Evolutionary conservation across 2,888 invertebrate species (phyloP).

Genomic region (Lampropteryx suffumata): DNA sequence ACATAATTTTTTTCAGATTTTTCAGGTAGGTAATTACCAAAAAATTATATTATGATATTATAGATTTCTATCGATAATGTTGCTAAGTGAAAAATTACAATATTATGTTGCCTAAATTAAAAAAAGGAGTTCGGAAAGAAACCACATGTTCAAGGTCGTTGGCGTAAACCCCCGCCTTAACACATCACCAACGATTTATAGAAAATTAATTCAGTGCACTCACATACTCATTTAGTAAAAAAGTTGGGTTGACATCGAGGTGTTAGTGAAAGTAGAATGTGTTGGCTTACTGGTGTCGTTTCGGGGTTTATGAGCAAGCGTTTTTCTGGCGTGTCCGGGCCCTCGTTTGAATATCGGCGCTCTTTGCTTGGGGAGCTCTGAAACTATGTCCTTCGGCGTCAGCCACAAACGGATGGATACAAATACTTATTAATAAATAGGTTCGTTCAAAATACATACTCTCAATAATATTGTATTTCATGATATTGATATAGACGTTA

Average conservation of each 20-base stretch:
- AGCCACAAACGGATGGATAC: slow-evolving; percentile 51
- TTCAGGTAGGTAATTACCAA: no score
- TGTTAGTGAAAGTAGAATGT: slow-evolving; percentile 35
- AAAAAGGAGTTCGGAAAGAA: no score
- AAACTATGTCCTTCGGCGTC: slow-evolving; percentile 71
- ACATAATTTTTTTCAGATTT: no score
- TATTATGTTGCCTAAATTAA: no score
- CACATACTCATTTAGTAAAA: slow-evolving; percentile 7
- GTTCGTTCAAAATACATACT: slow-evolving; percentile 21
- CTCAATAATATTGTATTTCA: neutral
- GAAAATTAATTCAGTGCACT: slow-evolving; percentile 14
- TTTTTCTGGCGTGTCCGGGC: slow-evolving; percentile 75
- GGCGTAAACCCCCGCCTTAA: no score
- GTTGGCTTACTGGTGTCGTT: slow-evolving; percentile 75
- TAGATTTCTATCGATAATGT: no score
- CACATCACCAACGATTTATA: slow-evolving; percentile 17
- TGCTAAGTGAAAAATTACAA: no score
- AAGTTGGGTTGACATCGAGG: slow-evolving; percentile 21
- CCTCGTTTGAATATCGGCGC: slow-evolving; percentile 75
- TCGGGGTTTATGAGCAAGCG: slow-evolving; percentile 80
- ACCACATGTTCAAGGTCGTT: no score
- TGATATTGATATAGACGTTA: slow-evolving; percentile 19
- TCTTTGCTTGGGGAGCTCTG: slow-evolving; percentile 78
- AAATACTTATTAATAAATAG: slow-evolving; percentile 17
- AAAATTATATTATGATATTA: no score